These are phyloP conservation scores for Stegodyphus dumicola DNA, from an alignment of 1,140 invertebrate species.

Conservation along the genomic window DNA sequence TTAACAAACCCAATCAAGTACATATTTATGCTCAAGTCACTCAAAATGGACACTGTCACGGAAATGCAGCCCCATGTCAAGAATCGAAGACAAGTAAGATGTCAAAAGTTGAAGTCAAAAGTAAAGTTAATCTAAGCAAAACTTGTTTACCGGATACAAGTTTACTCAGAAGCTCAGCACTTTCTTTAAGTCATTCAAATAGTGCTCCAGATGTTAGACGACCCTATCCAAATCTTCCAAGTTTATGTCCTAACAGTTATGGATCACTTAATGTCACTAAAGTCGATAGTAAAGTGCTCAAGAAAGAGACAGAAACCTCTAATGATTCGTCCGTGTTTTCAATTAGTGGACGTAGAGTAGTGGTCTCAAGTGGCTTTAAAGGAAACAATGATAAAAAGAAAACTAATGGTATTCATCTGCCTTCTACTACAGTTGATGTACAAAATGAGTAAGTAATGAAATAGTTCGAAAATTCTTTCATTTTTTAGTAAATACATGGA, in stretches of 20 bases:
- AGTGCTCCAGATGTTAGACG: slow-evolving; percentile 34
- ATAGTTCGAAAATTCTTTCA: background rate
- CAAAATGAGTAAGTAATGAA: slow-evolving; percentile 4
- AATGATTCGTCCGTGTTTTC: slow-evolving; percentile 48
- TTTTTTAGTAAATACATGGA: background rate
- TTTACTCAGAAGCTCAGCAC: slow-evolving; percentile 19
- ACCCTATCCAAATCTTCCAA: background rate
- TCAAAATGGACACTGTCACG: background rate
- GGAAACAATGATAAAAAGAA: background rate
- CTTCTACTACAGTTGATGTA: background rate
- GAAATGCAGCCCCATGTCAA: background rate
- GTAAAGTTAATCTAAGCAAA: background rate
- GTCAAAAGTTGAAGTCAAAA: background rate
- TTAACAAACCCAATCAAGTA: slow-evolving; percentile 20
- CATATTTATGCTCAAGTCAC: slow-evolving; percentile 48
- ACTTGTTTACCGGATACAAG: slow-evolving; percentile 8
- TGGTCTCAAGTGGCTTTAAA: slow-evolving; percentile 37
- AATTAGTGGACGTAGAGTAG: slow-evolving; percentile 41
- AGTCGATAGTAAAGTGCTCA: background rate
- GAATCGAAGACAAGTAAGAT: background rate
- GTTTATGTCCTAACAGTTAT: slow-evolving; percentile 16
- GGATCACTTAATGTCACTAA: slow-evolving; percentile 25
- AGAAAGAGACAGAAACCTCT: background rate
- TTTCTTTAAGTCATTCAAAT: slow-evolving; percentile 18
- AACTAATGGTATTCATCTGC: background rate